Percentiles rank a stretch among this genome's conserved stretches.
phyloP scores from a whole-genome alignment of 2,888 invertebrate species.

The Octodonta nipae region DNA sequence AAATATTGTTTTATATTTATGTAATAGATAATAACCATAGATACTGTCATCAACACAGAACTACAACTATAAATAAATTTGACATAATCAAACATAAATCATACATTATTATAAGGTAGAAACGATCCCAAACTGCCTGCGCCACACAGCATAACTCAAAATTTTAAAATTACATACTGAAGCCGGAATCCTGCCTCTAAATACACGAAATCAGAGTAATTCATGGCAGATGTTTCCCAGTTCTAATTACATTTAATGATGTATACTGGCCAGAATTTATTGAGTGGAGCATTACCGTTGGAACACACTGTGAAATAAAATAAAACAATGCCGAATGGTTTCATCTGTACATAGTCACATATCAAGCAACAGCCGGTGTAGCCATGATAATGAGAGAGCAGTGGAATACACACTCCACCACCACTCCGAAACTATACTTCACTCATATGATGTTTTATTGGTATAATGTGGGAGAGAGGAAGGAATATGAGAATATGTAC shows the following conservation, averaged over 20 bases:
- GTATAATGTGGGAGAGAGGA: too few relatives aligned
- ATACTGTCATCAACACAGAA: too few relatives aligned
- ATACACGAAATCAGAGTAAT: slow-evolving; percentile 13
- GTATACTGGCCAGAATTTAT: slow-evolving; percentile 25
- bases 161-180: not conserved
- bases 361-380: slow-evolving; percentile 26
- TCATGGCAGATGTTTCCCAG: slow-evolving; percentile 21
- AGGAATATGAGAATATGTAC: too few relatives aligned
- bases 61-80: too few relatives aligned
- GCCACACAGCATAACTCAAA: slow-evolving; percentile 4
- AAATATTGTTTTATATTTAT: too few relatives aligned
- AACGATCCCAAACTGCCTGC: not conserved
- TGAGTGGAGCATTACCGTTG: slow-evolving; percentile 12
- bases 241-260: slow-evolving; percentile 29
- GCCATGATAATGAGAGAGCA: slow-evolving; percentile 20
- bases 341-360: slow-evolving; percentile 19
- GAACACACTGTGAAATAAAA: slow-evolving; percentile 17
- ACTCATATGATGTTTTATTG: too few relatives aligned
- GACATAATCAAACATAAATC: too few relatives aligned
- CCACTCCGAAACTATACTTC: too few relatives aligned
- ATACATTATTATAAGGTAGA: too few relatives aligned
- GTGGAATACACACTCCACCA: too few relatives aligned
- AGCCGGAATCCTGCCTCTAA: slow-evolving; percentile 4
- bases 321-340: slow-evolving; percentile 21
- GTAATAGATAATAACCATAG: too few relatives aligned